Base-by-base conservation (phyloP, 53 echinoderm and acorn worm species). In the Actinopyga echinites region DNA sequence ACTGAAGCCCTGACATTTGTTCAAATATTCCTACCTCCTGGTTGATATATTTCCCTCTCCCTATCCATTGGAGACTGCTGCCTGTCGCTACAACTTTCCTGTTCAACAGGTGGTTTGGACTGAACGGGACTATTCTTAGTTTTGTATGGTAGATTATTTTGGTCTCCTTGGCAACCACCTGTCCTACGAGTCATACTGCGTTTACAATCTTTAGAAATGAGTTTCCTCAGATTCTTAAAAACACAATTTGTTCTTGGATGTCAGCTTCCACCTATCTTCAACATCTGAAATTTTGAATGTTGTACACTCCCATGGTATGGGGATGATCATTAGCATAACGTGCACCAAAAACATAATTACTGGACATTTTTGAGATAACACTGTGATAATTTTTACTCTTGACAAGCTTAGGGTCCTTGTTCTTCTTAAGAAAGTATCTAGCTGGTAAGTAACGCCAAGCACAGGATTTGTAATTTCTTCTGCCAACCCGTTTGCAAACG, bases 131-230 rank as follows among this genome's bases (percentile, higher is more conserved):
- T 56, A 12, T 19, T 26, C 44, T 26, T 74, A 10, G 38, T 10
- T 36, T 42, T 42, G 26, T 74, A 36, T 35, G 32, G 44, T 36
- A 74, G 23, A 15, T 36, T 32, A 35, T 74, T 74, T 10, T 74
- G 74, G 74, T 74, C 26, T 30, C 74, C 44, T 35, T 28, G 31
- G 44, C 74, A 74, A 74, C 74, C 74, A 74, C 32, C 44, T 10
- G 32, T 74, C 20, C 38, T 8, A 23, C 74, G 32, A 10, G 11
- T 11, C 74, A 74, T 37, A 12, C 21, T 74, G 9, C 37, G 15
- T 32, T 8, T 74, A 74, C 74, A 74, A 32, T 34, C 44, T 23
- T 31, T 74, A 28, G 74, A 9, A 13, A 64, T n/a, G 28, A 15
- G 64, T 13, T 64, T 64, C 17, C 64, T 23, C 64, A 64, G 28